A percentile compares a stretch with the other conserved stretches of the same genome.
Conservation (phyloP, 2,797 vertebrate genomes). For the Mus minutoides region DNA sequence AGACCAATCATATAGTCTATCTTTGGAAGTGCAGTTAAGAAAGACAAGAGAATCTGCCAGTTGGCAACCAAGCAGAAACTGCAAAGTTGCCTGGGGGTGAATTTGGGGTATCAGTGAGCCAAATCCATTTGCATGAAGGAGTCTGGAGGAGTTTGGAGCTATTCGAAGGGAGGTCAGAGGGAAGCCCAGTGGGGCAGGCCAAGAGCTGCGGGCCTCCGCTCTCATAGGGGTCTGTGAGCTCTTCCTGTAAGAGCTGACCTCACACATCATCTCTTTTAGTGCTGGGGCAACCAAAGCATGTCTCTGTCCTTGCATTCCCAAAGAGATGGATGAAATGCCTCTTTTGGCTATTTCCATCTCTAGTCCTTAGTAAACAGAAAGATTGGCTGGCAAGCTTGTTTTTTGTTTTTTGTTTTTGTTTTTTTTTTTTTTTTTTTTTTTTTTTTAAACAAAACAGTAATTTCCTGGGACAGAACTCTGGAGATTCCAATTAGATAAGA, state of each 20-base stretch:
- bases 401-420: too few relatives aligned
- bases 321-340: background rate
- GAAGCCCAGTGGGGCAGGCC: background rate
- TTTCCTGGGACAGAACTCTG: background rate
- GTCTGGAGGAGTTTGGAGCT: slow-evolving; percentile 13
- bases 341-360: background rate
- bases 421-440: too few relatives aligned
- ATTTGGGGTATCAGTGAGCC: slow-evolving; percentile 11
- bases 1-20: slow-evolving; percentile 64
- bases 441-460: background rate
- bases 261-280: background rate
- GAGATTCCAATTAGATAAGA: background rate
- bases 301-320: background rate
- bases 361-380: background rate
- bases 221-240: background rate
- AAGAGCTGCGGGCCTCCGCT: background rate
- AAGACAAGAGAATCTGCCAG: slow-evolving; percentile 59
- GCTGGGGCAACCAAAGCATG: background rate
- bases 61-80: slow-evolving; percentile 55
- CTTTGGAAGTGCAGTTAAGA: slow-evolving; percentile 56
- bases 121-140: slow-evolving; percentile 12
- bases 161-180: slow-evolving; percentile 1
- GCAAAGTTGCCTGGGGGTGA: slow-evolving; percentile 55
- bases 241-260: background rate
- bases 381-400: background rate